A percentile compares a stretch with the other conserved stretches of the same genome.
phyloP scores from a whole-genome alignment of 2,888 invertebrate genomes.

The Melipona beecheii region DNA sequence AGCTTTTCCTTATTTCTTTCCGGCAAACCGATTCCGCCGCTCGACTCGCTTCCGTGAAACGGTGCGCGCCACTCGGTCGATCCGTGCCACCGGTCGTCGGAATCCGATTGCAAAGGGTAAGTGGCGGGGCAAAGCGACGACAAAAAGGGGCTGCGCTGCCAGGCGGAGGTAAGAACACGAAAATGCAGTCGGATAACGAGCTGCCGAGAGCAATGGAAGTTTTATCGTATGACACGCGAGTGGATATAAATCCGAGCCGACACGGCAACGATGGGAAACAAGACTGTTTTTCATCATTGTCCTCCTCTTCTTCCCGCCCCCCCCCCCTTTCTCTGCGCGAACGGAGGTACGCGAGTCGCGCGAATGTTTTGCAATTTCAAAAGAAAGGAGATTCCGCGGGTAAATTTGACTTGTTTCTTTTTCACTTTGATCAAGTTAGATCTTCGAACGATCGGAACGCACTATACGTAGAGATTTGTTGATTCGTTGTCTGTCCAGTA shows the following conservation, averaged over 20 bases:
- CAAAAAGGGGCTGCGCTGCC: neutral
- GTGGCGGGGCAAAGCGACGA: neutral
- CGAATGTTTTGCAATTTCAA: no score
- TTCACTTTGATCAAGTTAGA: no score
- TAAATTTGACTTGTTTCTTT: neutral
- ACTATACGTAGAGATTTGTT: neutral
- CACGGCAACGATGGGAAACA: constrained; percentile 42
- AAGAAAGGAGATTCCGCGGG: neutral
- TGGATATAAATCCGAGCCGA: constrained; percentile 54
- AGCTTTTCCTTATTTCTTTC: constrained; percentile 27
- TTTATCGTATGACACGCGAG: constrained; percentile 51
- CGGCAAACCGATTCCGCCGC: constrained; percentile 21
- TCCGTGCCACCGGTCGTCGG: constrained; percentile 42
- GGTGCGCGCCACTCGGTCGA: constrained; percentile 43
- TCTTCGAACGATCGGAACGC: neutral
- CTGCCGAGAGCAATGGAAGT: constrained; percentile 57
- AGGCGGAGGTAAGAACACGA: constrained; percentile 30
- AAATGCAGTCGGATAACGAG: constrained; percentile 62
- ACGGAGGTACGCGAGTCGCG: no score
- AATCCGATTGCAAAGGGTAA: constrained; percentile 57
- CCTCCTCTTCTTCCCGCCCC: no score
- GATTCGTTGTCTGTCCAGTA: no score
- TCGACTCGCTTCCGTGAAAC: constrained; percentile 34
- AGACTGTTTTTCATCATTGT: neutral
- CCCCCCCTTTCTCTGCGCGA: no score